Conservation (phyloP, 2,113 vertebrate species). For the Syngnathus floridae region DNA sequence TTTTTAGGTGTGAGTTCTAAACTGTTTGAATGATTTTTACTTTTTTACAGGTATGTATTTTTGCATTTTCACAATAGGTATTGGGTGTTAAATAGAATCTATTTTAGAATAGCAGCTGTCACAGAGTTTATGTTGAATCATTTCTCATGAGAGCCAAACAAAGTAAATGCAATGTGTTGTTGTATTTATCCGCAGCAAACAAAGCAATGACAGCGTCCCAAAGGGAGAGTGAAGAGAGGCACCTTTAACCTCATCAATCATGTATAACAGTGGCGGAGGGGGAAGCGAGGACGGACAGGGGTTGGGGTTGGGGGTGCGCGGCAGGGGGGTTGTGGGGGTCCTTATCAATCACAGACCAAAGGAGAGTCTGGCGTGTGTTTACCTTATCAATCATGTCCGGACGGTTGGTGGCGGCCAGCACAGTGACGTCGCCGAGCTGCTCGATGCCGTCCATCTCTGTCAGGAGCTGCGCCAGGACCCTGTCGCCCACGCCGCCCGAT, state of each 20-base stretch:
- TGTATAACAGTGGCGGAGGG: conserved; percentile 30
- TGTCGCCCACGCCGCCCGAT: conserved; percentile 82
- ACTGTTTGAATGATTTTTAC: too few species aligned
- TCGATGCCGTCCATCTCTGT: conserved; percentile 98
- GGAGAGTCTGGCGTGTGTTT: conserved; percentile 41
- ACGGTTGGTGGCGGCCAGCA: conserved; percentile 94
- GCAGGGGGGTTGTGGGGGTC: conserved; percentile 12
- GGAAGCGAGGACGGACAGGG: conserved; percentile 14
- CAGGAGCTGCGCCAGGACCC: conserved; percentile 91
- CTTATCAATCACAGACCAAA: conserved; percentile 57
- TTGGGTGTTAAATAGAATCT: neutral
- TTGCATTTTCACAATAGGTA: neutral
- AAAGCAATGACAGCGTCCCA: conserved; percentile 6
- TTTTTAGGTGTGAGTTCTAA: too few species aligned
- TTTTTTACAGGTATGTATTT: too few species aligned
- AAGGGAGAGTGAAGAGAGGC: conserved; percentile 15
- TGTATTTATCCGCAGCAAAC: neutral
- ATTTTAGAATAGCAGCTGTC: neutral
- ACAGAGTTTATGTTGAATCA: neutral
- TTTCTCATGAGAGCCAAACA: neutral
- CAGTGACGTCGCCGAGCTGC: conserved; percentile 85
- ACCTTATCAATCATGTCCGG: conserved; percentile 98
- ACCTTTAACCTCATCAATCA: conserved; percentile 62
- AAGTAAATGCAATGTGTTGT: neutral
- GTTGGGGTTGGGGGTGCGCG: neutral